phyloP scores from a whole-genome alignment of 2,113 vertebrate species.

The Pituophis catenifer region DNA sequence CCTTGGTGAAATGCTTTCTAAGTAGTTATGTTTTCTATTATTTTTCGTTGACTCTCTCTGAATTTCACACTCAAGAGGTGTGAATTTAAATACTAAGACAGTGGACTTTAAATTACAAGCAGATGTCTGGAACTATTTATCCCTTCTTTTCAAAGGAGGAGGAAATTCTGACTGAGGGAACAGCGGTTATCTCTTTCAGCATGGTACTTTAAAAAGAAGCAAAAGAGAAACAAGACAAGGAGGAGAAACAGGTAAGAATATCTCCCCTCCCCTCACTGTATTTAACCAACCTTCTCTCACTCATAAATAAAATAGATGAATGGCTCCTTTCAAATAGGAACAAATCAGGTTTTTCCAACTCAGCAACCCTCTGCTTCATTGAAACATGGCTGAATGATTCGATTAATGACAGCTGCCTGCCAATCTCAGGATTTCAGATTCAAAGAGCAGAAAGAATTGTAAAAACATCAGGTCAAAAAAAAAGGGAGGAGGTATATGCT shows the following conservation, averaged over 20 bases:
- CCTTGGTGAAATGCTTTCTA: neutral
- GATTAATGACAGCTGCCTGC: neutral
- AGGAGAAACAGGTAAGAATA: neutral
- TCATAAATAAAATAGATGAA: neutral
- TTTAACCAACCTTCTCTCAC: neutral
- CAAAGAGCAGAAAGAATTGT: neutral
- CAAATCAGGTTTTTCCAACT: neutral
- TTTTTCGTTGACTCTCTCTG: neutral
- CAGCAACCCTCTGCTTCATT: neutral
- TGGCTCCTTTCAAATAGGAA: neutral
- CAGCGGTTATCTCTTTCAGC: neutral
- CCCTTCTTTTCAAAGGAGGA: neutral
- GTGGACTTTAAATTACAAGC: neutral
- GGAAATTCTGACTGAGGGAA: neutral
- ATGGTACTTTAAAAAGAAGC: neutral
- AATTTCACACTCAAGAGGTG: neutral
- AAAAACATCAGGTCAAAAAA: neutral
- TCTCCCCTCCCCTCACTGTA: neutral
- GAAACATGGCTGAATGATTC: neutral
- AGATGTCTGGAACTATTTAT: neutral
- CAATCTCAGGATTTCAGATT: neutral
- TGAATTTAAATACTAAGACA: neutral
- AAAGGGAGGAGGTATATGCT: neutral
- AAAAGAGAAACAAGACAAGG: neutral
- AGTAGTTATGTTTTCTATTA: neutral